These are phyloP conservation scores for Apotomis capreana DNA, from an alignment of 2,888 invertebrate genomes.

Conservation along the genomic window DNA sequence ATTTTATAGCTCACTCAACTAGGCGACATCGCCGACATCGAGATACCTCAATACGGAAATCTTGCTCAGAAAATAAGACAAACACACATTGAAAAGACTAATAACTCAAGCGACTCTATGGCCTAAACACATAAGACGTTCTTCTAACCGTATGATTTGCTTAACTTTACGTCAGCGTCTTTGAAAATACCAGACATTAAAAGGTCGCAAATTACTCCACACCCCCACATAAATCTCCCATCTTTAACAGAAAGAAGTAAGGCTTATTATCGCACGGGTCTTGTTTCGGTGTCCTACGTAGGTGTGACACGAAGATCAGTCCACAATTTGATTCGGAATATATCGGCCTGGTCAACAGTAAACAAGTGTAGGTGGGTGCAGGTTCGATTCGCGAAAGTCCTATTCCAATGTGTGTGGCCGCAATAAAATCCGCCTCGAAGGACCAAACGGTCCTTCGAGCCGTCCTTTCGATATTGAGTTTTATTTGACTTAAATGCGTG, in stretches of 20 bases:
- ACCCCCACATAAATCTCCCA: slow-evolving; percentile 43
- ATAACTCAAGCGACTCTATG: neutral
- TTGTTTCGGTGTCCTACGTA: slow-evolving; percentile 59
- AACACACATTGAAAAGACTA: neutral
- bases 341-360: slow-evolving; percentile 71
- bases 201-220: slow-evolving; percentile 71
- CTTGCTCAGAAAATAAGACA: slow-evolving; percentile 20
- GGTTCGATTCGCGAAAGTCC: slow-evolving; percentile 67
- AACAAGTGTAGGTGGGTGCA: slow-evolving; percentile 70
- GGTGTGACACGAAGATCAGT: slow-evolving; percentile 76
- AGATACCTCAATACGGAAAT: slow-evolving; percentile 28
- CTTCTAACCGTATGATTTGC: slow-evolving; percentile 46
- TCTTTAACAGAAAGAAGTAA: slow-evolving; percentile 48
- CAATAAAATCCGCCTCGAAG: slow-evolving; percentile 30
- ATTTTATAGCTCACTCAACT: slow-evolving; percentile 32
- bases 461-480: slow-evolving; percentile 33
- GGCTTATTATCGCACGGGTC: slow-evolving; percentile 48
- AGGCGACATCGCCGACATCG: slow-evolving; percentile 23
- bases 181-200: slow-evolving; percentile 61
- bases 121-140: neutral
- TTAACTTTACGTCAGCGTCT: slow-evolving; percentile 55
- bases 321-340: slow-evolving; percentile 78
- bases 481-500: slow-evolving; percentile 38
- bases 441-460: slow-evolving; percentile 31
- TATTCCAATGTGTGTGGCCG: slow-evolving; percentile 64